Base-by-base conservation (phyloP, 2,888 invertebrate species). In the Trisateles emortualis region DNA sequence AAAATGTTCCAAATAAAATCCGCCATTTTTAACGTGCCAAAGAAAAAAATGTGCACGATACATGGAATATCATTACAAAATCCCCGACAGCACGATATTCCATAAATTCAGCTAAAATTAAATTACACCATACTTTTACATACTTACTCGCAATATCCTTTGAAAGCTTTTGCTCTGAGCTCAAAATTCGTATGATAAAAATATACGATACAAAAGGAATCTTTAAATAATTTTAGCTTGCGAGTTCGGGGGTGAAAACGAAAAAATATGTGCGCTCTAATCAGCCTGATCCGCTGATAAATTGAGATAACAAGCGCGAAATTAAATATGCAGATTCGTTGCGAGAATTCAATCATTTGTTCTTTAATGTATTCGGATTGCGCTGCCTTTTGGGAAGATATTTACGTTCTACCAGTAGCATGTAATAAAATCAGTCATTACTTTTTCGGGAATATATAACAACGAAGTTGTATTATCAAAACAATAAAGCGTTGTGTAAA, bases 271-370 rank as follows among this genome's bases (percentile, higher is more conserved):
- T 48, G 45, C 40, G 26, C 3, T 46, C 48, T 69, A 74, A 71
- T 72, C 72, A 58, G 52, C 48, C n/a, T 60, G 72, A 59, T 58
- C 32, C 24, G 16, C n/a, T n/a, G n/a, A n/a, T 29, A 67, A 74
- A 74, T 67, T 57, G 59, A 41, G 55, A 51, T 74, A 69, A 68
- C 69, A 64, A 68, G 67, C 68, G 61, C 57, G 35, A 68, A 74
- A 72, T 77, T 60, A 68, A 67, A 72, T 73, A 69, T 75, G 73
- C 55, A 74, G 59, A 73, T 73, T 63, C 40, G 17, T 52, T 42
- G 41, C 38, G 56, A 54, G 42, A 54, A 64, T 70, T 61, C 60
- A 59, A 69, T 74, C 64, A 62, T 38, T 50, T 50, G 51, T 51
- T 47, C 56, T 35, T 54, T 59, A 54, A 58, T 62, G 41, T 45